phyloP scores from a whole-genome alignment of 2,797 vertebrate species.

The Oreortyx pictus region DNA sequence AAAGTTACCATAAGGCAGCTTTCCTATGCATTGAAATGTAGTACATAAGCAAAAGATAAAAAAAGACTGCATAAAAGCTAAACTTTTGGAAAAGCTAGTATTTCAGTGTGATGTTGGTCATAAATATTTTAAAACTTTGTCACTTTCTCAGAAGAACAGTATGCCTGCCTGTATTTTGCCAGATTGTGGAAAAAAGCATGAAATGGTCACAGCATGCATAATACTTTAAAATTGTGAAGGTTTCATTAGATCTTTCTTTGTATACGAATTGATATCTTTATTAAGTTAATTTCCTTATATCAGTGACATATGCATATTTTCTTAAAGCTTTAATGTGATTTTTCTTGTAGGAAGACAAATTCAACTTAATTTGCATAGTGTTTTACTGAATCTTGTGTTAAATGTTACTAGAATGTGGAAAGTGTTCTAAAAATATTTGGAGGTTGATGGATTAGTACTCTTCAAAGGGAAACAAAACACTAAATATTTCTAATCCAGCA shows the following conservation, averaged over 20 bases:
- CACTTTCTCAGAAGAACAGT: background rate
- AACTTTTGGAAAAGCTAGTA: background rate
- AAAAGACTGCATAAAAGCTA: background rate
- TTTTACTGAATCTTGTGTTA: conserved; percentile 76
- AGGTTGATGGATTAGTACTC: conserved; percentile 89
- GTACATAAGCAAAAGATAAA: background rate
- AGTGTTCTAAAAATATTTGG: conserved; percentile 82
- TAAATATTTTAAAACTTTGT: background rate
- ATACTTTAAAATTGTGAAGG: background rate
- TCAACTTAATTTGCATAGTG: conserved; percentile 47
- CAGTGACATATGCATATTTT: background rate
- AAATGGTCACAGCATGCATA: background rate
- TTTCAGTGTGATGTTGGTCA: background rate
- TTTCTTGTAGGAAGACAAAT: conserved; percentile 45
- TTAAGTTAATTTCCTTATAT: background rate
- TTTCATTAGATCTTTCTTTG: conserved; percentile 11
- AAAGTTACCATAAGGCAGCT: background rate
- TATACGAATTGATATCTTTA: background rate
- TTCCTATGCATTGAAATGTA: background rate
- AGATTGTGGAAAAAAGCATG: background rate
- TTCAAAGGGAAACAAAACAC: conserved; percentile 96
- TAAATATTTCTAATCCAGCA: conserved; percentile 97
- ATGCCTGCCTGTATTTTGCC: background rate
- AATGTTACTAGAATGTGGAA: conserved; percentile 77
- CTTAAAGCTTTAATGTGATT: background rate